Evolutionary conservation across 2,888 invertebrate genomes (phyloP), one percentile per base, ranked within the genome.

Genomic region (Malacosoma neustria): DNA sequence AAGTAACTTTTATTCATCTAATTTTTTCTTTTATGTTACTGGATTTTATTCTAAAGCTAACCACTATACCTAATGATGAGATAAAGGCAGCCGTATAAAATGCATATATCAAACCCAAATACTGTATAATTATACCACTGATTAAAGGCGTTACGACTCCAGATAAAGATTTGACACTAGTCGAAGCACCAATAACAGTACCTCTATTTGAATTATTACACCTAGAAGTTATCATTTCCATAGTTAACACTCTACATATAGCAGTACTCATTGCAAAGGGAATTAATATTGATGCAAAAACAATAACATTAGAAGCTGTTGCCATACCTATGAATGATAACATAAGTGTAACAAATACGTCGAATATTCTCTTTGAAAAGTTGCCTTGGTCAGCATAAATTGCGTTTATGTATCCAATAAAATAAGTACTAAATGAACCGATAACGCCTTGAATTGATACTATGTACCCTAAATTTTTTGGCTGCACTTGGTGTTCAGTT

Each of bases 141-240:
- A 87, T 49, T 4, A 89, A 51, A 0, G 89, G 90, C 2, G 87
- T 75, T n/a, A 88, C 39, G 46, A 89, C 84, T 39, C 88, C 77
- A 2, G 88, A 79, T 14, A 89, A 40, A 2, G 89, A 87, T 48
- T 87, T 82, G 1, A 89, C 64, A 57, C 88, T 89, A 49, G 86
- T 85, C 2, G 86, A 77, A 11, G 86, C 79, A 11, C 89, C 90
- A 12, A 88, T 69, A 3, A 89, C 57, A 2, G 89, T 86, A 1
- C 89, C 89, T 43, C 76, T 74, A 42, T 88, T 86, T n/a, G 68
- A 62, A 31, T 71, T 57, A n/a, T 67, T 61, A 30, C 85, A 77
- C 49, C 80, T 76, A 43, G 62, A 70, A 13, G 88, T 58, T 33
- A 88, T 61, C 55, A 87, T 71, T 52, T 89, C 87, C 49, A 86